phyloP scores from a whole-genome alignment of 1,140 invertebrate species.

The Grapholita molesta region DNA sequence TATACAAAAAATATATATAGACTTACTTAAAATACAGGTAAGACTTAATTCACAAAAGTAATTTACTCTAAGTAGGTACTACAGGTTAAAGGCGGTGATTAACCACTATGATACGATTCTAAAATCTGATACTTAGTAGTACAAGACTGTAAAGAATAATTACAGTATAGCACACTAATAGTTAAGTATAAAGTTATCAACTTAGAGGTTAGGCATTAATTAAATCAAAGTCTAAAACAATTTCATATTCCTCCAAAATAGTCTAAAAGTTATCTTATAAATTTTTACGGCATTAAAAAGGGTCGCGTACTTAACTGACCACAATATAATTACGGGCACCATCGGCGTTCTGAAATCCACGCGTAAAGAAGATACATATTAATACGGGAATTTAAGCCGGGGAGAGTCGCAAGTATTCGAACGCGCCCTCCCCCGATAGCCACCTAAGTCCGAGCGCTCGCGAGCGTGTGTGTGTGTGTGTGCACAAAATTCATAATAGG shows the following conservation, averaged over 20 bases:
- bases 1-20: too few species aligned
- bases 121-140: too few species aligned
- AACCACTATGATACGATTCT: too few species aligned
- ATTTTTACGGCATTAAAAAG: conserved; percentile 36
- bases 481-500: conserved; percentile 71
- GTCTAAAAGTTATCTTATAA: not conserved
- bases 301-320: conserved; percentile 24
- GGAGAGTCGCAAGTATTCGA: conserved; percentile 54
- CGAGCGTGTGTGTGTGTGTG: conserved; percentile 50
- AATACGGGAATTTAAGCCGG: conserved; percentile 71
- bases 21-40: too few species aligned
- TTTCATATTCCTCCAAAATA: not conserved
- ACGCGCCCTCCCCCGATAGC: conserved; percentile 46
- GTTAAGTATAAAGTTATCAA: not conserved
- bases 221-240: not conserved
- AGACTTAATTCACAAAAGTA: too few species aligned
- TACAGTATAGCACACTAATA: not conserved
- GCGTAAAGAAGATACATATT: conserved; percentile 68
- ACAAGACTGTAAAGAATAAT: too few species aligned
- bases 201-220: not conserved
- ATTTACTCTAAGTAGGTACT: too few species aligned
- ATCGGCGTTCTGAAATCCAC: conserved; percentile 46
- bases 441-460: conserved; percentile 54
- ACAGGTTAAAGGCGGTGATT: too few species aligned
- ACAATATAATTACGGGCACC: conserved; percentile 36